A percentile compares a stretch with the other conserved stretches of the same genome.
Conservation (phyloP, 2,113 vertebrate genomes). For the Rhipidura dahli region DNA sequence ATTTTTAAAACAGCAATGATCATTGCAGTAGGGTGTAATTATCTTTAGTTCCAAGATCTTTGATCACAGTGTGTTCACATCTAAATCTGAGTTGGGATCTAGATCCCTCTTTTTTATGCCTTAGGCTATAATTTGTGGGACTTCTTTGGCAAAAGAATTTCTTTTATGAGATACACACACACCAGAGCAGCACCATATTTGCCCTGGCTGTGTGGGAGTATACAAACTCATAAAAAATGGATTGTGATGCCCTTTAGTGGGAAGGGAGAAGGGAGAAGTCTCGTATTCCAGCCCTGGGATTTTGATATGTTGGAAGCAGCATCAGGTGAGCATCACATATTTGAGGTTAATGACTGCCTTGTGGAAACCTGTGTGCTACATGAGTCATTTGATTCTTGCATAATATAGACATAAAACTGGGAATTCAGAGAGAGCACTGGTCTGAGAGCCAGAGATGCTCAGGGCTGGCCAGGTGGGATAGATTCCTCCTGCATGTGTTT, state of each 20-base stretch:
- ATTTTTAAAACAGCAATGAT: conserved; percentile 43
- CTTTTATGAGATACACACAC: not conserved
- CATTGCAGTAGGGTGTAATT: conserved; percentile 9
- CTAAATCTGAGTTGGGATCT: conserved; percentile 29
- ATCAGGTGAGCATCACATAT: not conserved
- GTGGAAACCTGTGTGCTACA: not conserved
- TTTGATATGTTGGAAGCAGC: not conserved
- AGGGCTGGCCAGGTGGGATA: not conserved
- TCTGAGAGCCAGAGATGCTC: not conserved
- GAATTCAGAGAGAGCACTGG: not conserved
- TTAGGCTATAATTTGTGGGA: conserved; percentile 28
- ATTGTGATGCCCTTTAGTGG: not conserved
- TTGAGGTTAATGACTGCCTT: not conserved
- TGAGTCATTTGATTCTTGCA: not conserved
- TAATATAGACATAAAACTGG: not conserved
- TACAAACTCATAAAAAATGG: not conserved
- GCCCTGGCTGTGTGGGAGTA: not conserved
- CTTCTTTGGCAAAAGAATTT: conserved; percentile 9
- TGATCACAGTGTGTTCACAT: conserved; percentile 32
- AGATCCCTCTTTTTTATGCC: not conserved
- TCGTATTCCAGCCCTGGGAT: not conserved
- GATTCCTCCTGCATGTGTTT: not conserved
- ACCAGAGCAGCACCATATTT: not conserved
- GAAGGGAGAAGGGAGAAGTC: not conserved
- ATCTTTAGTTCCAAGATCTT: conserved; percentile 51